Evolutionary conservation across 2,113 vertebrate species (phyloP), one percentile per base, ranked within the genome.

Genomic region (Scalopus aquaticus): DNA sequence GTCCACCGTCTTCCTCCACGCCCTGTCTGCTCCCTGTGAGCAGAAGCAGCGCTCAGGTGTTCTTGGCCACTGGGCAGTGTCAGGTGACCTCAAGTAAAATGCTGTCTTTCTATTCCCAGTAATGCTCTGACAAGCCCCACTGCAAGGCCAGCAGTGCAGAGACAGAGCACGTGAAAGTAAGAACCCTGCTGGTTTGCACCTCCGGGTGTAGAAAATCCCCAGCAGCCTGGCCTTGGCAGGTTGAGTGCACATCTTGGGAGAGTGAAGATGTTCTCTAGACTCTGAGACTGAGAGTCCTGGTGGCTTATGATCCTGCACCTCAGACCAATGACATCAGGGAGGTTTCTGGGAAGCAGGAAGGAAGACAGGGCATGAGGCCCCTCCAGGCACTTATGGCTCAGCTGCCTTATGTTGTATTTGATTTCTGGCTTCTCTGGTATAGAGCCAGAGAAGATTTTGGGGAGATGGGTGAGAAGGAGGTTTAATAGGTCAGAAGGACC

Each of bases 91-190:
- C 26, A 24, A 24, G 30, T 30, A 3, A 39, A 90, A 73, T 64
- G n/a, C 30, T 44, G 44, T 58, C 32, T 62, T 70, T 12, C 49
- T 87, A 64, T 74, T 28, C 46, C 64, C 70, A 37, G 56, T 32
- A 26, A 77, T 11, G 20, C 11, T 11, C 46, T 24, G n/a, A 8
- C 51, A 76, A 93, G 60, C 11, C 67, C 11, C 39, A 11, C 16
- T 7, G 39, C 20, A 2, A 3, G 24, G 17, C 39, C 1, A 1
- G 28, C 37, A 42, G 0, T 28, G 46, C 11, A 12, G 24, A 54
- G 3, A 42, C 11, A 37, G 60, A 56, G 56, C 88, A 81, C 39
- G 9, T 11, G 74, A 76, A 84, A 56, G 84, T 16, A 49, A 3
- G 58, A 88, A 74, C 9, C 13, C 13, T 32, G 24, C 9, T 37